Evolutionary conservation across 2,113 vertebrate species (phyloP), one percentile per base, ranked within the genome.

Genomic region (Callocephalon fimbriatum): DNA sequence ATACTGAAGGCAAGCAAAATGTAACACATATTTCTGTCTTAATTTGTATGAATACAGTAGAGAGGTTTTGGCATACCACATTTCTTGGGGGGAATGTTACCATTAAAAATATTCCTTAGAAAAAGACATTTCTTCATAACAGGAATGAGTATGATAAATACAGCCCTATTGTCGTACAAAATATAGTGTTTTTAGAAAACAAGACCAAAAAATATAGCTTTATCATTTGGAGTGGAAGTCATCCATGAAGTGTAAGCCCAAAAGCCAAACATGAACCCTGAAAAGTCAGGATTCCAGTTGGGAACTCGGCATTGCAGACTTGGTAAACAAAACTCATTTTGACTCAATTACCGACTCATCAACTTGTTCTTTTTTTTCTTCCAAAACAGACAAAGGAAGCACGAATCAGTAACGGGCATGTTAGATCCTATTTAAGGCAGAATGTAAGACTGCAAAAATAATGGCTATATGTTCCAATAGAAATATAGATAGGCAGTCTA

Each of bases 371-470:
- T 67, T 90, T 96, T 50, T 85, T 42, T 9, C 42, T 92, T 90
- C 32, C 40, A 88, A 89, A 93, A 71, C 1, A 38, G 26, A 85
- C 10, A 51, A 56, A 78, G 85, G 50, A 63, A 90, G 17, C 9
- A 93, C 65, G 95, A 71, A 53, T 12, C 42, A 1, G 0, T 48
- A 54, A 85, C 63, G 44, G 66, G 27, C 18, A 62, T 47, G 18
- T 75, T 22, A 77, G 32, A 38, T 68, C 37, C 62, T 70, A 85
- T 16, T 89, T 95, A 97, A 97, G 92, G 66, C 86, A 93, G 42
- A 94, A 93, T 15, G 70, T 42, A 93, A 88, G 44, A 76, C 94
- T 93, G 93, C 7, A 94, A 95, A 96, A 93, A 88, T 85, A 95
- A 94, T 58, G 73, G 65, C 22, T 86, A 10, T 51, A 59, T 53